These are phyloP conservation scores for Drosophila tanythrix DNA, from an alignment of 2,888 invertebrate genomes.

Conservation along the genomic window DNA sequence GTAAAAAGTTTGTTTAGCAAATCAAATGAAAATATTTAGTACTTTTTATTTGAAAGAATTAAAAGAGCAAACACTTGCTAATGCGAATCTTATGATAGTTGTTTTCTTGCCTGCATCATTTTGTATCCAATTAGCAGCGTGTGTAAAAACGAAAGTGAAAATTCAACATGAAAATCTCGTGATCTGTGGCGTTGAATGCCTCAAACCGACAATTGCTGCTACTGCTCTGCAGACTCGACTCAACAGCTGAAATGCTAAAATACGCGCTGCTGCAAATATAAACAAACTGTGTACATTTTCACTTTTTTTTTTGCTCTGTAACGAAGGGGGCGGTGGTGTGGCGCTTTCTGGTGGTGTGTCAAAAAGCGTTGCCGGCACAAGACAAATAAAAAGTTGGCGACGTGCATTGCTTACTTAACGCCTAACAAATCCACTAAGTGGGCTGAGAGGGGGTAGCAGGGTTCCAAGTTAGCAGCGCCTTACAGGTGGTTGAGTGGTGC, in stretches of 20 bases:
- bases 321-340: background rate
- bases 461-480: constrained; percentile 17
- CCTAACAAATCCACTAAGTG: constrained; percentile 38
- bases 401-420: constrained; percentile 67
- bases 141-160: constrained; percentile 72
- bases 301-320: constrained; percentile 60
- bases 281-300: constrained; percentile 73
- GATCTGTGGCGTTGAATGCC: constrained; percentile 40
- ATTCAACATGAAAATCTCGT: constrained; percentile 70
- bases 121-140: constrained; percentile 19
- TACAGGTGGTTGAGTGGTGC: background rate
- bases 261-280: constrained; percentile 55
- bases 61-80: background rate
- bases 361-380: constrained; percentile 46
- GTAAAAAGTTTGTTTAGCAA: background rate
- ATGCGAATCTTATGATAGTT: constrained; percentile 1
- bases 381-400: constrained; percentile 72
- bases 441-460: background rate
- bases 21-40: background rate
- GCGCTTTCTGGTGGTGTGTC: constrained; percentile 31
- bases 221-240: constrained; percentile 12
- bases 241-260: constrained; percentile 35
- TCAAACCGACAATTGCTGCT: constrained; percentile 12
- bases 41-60: background rate
- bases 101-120: constrained; percentile 8